Evolutionary conservation across 2,888 invertebrate genomes (phyloP), one percentile per base, ranked within the genome.

Genomic region (Epicampocera succincta): DNA sequence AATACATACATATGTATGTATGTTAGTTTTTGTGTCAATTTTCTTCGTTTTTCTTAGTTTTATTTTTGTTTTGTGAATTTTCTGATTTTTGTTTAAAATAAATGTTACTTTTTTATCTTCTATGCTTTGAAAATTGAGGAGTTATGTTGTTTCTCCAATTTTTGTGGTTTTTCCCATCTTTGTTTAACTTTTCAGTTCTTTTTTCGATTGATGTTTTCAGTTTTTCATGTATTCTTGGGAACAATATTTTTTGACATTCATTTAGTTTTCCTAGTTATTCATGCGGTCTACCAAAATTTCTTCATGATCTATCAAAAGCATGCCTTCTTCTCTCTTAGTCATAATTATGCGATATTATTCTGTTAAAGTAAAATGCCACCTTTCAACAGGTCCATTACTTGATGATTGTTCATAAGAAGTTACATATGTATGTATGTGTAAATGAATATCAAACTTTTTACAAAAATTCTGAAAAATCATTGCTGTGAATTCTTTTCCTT

Each of bases 401-500:
- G 25, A 50, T 12, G 63, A 48, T 46, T 84, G 80, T 29, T 84
- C 78, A 21, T 78, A 83, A 4, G 84, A 84, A 5, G 74, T 83
- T 1, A 69, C 46, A 42, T 84, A n/a, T n/a, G n/a, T n/a, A n/a
- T n/a, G n/a, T n/a, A n/a, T n/a, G n/a, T n/a, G 82, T 15, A 81
- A 44, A 6, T 19, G 0, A 13, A 79, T 79, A 0, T 75, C 3
- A 9, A 50, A 80, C 73, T 84, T 83, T 29, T 50, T 75, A 19
- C 75, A 84, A 69, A 84, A 84, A 48, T 83, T 79, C 29, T 79
- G 58, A 46, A 83, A 83, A 6, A 83, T 77, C 44, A 58, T 61
- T 12, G 61, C 52, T 8, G 72, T 29, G 44, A 72, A 61, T 29
- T 72, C 52, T 74, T 19, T 60, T 29, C 63, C 17, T 13, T 61